Evolutionary conservation across 92 coral and sea anemone species (phyloP).

Genomic region (Parazoanthus darwini): DNA sequence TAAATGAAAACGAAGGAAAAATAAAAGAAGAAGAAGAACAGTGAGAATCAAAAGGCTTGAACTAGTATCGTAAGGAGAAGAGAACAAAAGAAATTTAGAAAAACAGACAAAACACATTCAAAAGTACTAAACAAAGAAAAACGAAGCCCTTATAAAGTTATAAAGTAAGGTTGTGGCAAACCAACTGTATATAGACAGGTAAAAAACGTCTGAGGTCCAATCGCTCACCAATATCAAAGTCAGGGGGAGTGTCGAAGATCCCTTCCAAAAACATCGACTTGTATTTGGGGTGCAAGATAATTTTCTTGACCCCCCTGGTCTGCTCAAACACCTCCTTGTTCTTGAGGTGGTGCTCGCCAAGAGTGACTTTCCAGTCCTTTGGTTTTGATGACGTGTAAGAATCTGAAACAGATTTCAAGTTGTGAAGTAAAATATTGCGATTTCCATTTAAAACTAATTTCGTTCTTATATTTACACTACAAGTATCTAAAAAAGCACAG

Average conservation of each 20-base stretch:
- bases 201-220: not conserved
- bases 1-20: too few relatives aligned
- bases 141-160: too few relatives aligned
- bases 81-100: too few relatives aligned
- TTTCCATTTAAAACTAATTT: not conserved
- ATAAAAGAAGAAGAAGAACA: too few relatives aligned
- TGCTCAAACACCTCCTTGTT: conserved; percentile 83
- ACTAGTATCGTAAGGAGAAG: too few relatives aligned
- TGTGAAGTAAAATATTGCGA: not conserved
- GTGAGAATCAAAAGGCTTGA: too few relatives aligned
- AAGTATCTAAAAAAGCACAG: not conserved
- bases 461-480: not conserved
- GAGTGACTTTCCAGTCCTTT: conserved; percentile 71
- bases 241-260: conserved; percentile 82
- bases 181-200: too few relatives aligned
- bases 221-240: conserved; percentile 82
- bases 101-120: too few relatives aligned
- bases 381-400: conserved; percentile 68
- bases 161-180: too few relatives aligned
- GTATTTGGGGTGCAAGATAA: conserved; percentile 78
- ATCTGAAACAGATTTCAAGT: conserved; percentile 44
- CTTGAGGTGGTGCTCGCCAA: conserved; percentile 80
- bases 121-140: too few relatives aligned
- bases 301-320: conserved; percentile 52
- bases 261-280: conserved; percentile 85